Base-by-base conservation (phyloP, 2,113 vertebrate species). In the Hylia prasina region DNA sequence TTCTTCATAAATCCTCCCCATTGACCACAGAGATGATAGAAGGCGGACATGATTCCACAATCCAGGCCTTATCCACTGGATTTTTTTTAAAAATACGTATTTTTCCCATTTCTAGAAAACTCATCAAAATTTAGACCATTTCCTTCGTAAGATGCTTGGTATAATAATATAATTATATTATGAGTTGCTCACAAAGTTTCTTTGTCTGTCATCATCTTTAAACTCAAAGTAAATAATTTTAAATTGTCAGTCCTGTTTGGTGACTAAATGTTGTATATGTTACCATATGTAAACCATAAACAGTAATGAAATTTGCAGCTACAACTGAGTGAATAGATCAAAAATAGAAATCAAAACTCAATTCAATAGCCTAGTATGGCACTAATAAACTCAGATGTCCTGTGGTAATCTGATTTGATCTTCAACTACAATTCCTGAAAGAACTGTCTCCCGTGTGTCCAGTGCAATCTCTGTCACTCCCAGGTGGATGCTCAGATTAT, bases 81-180 rank as follows among this genome's bases (percentile, higher is more conserved):
- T 75, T 73, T 50, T 58, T 33, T 0, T 3, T 3, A 25, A 44
- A n/a, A 37, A n/a, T 15, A 2, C 0, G 2, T 53, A 7, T 51
- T 76, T 47, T 64, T 12, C 6, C 2, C 6, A 37, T 63, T 63
- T 25, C n/a, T 48, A 42, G 13, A 63, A 68, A 86, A 51, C 2
- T 51, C 33, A 57, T 23, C 19, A 79, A 82, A 79, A 69, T 64
- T 42, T 64, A 79, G 9, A 58, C 5, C 2, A 54, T 28, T 69
- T 87, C 0, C 28, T 60, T 56, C 2, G 3, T 40, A 60, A 70
- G 5, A 1, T 61, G 8, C 45, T 45, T 24, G 9, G 9, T 65
- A 30, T 60, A 35, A 44, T 58, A 87, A 53, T 47, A 44, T n/a
- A 58, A 58, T 64, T n/a, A 33, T 40, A 53, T 64, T 44, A 53